Conservation (phyloP, 1,140 invertebrate species). For the Spodoptera litura region DNA sequence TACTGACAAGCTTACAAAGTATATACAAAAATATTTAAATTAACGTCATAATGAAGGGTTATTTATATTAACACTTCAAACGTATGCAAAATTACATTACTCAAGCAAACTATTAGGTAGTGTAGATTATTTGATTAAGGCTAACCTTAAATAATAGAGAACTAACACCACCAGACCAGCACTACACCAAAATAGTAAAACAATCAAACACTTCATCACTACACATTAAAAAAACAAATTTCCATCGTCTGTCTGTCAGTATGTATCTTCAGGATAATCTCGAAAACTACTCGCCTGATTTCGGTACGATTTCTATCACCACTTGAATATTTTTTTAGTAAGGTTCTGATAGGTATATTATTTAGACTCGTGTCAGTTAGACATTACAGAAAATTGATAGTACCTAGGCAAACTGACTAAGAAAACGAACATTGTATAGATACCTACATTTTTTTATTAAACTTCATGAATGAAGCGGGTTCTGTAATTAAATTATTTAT, state of each 20-base stretch:
- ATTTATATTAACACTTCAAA: not conserved
- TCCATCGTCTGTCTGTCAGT: slow-evolving; percentile 6
- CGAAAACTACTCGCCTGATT: slow-evolving; percentile 26
- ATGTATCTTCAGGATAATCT: slow-evolving; percentile 31
- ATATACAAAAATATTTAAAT: not conserved
- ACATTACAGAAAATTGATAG: not conserved
- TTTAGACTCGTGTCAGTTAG: not conserved
- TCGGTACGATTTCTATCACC: slow-evolving; percentile 19
- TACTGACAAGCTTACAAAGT: not conserved
- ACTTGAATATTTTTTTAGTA: not conserved
- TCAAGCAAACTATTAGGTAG: no score
- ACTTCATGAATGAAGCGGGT: slow-evolving; percentile 53
- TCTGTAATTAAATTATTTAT: slow-evolving; percentile 41
- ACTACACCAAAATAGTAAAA: not conserved
- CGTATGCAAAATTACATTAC: not conserved
- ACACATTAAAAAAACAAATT: slow-evolving; percentile 19
- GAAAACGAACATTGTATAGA: slow-evolving; percentile 36
- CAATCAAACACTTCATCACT: slow-evolving; percentile 20
- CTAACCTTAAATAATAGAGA: no score
- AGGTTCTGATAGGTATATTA: slow-evolving; percentile 19
- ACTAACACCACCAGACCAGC: not conserved
- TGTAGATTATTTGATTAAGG: no score
- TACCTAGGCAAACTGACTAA: not conserved
- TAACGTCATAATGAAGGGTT: not conserved
- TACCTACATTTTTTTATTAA: slow-evolving; percentile 41